Evolutionary conservation across 2,797 vertebrate species (phyloP), one percentile per base, ranked within the genome.

Genomic region (Podargus strigoides): DNA sequence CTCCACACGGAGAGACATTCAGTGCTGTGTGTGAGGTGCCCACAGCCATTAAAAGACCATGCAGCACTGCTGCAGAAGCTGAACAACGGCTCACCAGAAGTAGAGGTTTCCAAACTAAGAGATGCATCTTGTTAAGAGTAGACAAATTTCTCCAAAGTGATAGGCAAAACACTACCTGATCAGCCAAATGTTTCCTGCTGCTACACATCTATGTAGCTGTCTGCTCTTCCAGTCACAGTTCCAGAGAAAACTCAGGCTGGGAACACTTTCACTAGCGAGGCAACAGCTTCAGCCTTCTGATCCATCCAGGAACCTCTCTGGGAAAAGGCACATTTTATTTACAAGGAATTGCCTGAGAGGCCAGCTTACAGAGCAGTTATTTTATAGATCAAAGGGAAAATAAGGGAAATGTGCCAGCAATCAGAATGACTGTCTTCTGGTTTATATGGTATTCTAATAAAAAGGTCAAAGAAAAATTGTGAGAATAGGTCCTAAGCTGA

Each of bases 301-400:
- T 78, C 24, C 1, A 0, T 10, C 39, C 49, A 92, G 63, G 39
- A 95, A 62, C 16, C 8, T 86, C 39, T 66, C 37, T 22, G 19
- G 15, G 34, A 36, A 88, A 90, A 93, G 50, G 18, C 42, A 87
- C 7, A 9, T 14, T 85, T 90, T 59, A 72, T 87, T 88, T 72
- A 81, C 41, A 68, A 75, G 34, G 9, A 92, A 62, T 62, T 81
- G 66, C n/a, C 59, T 42, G 39, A 75, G 49, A 85, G 50, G 74
- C 73, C 74, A 55, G 21, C 27, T 68, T 80, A 80, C 12, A 69
- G 39, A 88, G 24, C 17, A 78, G 73, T 56, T 78, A 36, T 77
- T 70, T 83, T 77, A 49, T 5, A 95, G 75, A 91, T 85, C 75
- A 94, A 96, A 94, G 64, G 36, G 42, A 85, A 85, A 92, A 83